These are phyloP conservation scores for Odocoileus virginianus DNA, from an alignment of 2,113 vertebrate species.

Conservation along the genomic window DNA sequence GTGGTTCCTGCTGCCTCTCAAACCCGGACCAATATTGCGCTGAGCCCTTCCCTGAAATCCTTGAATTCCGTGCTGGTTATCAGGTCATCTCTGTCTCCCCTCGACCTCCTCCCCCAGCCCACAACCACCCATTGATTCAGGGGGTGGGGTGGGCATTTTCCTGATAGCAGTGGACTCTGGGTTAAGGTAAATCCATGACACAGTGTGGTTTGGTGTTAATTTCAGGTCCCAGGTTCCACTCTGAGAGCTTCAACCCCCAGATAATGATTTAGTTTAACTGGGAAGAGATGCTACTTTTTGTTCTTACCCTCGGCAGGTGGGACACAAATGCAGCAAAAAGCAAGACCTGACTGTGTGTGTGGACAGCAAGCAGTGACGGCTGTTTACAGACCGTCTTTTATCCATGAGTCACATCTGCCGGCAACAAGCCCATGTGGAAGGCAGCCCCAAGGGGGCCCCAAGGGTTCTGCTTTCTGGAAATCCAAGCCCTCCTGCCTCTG, in stretches of 20 bases:
- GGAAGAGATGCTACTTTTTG: neutral
- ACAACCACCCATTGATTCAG: accelerated
- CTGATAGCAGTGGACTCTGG: neutral
- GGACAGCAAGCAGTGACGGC: neutral
- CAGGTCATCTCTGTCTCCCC: neutral
- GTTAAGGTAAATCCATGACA: too few relatives aligned
- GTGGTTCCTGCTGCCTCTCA: neutral
- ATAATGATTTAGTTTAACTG: neutral
- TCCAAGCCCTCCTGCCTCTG: neutral
- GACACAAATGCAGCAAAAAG: neutral
- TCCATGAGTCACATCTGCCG: accelerated
- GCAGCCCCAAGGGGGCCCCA: neutral
- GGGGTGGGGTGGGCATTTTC: too few relatives aligned
- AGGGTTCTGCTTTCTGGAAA: neutral
- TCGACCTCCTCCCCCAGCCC: too few relatives aligned
- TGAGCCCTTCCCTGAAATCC: too few relatives aligned
- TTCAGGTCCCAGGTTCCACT: neutral
- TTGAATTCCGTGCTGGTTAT: too few relatives aligned
- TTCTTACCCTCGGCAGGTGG: neutral
- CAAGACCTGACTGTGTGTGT: accelerated
- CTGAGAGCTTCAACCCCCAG: neutral
- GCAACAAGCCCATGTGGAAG: neutral
- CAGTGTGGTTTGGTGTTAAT: accelerated
- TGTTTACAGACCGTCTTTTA: accelerated
- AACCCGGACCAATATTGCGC: neutral